Evolutionary conservation across 1,140 invertebrate genomes (phyloP), one percentile per base, ranked within the genome.

Genomic region (Zophobas morio): DNA sequence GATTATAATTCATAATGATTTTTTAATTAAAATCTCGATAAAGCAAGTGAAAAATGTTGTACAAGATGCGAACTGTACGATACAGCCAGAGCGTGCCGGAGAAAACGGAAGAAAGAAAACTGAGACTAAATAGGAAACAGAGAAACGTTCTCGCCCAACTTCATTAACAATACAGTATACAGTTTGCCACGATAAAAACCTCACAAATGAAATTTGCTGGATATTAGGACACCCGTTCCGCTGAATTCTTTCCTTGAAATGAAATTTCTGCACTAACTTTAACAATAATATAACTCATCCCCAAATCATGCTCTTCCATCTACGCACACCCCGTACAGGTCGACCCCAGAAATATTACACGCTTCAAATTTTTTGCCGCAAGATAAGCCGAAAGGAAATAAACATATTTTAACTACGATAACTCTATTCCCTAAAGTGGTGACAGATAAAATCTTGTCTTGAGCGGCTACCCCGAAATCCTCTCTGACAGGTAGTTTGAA

Each of bases 1-100:
- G 80, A 79, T 81, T 78, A 81, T 81, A 82, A 82, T 82, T 82
- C 80, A 81, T 82, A 82, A 82, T 80, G 81, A 82, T 80, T 81
- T 81, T 82, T 82, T 82, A 82, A 82, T 82, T 82, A 82, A 81
- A 81, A 54, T 60, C 60, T 54, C 57, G 80, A 82, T 82, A 82
- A 78, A 74, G 49, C 77, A 66, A 78, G 77, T 82, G 81, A 82
- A 81, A 82, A 82, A 82, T 82, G 80, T 72, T 60, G 3, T 80
- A 73, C 79, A 81, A 79, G 80, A 77, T 81, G 80, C 75, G 77
- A 81, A 81, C 70, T 70, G 80, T 80, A 80, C 76, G 75, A 82
- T 80, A 82, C 79, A 82, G 79, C 77, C 71, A 51, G 70, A 70
- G 77, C 66, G 66, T 70, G 73, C 53, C 47, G 56, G 42, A 54